These are phyloP conservation scores for Agriotes lineatus DNA, from an alignment of 2,888 invertebrate species.

Conservation along the genomic window DNA sequence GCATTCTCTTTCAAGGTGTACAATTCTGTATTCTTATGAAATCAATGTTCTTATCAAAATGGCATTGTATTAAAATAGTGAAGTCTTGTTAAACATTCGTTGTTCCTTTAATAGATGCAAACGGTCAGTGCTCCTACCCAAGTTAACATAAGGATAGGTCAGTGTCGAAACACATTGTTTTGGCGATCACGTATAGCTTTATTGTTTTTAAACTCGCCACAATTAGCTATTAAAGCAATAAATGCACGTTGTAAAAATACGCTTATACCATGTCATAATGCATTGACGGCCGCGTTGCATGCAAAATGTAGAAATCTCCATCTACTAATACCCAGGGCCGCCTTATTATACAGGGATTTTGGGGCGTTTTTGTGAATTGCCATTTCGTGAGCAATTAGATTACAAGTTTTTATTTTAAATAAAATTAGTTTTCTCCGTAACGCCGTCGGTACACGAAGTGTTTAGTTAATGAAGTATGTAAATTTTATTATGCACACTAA, in stretches of 20 bases:
- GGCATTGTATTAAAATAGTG: too few relatives aligned
- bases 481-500: constrained; percentile 6
- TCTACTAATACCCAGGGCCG: too few relatives aligned
- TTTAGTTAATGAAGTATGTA: constrained; percentile 28
- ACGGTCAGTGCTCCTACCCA: neutral
- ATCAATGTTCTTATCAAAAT: too few relatives aligned
- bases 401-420: neutral
- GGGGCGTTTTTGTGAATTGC: neutral
- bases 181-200: constrained; percentile 47
- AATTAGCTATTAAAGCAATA: constrained; percentile 45
- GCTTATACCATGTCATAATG: constrained; percentile 24
- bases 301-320: constrained; percentile 13
- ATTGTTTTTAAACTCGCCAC: constrained; percentile 46
- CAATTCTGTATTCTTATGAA: too few relatives aligned
- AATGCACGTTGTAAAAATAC: constrained; percentile 31
- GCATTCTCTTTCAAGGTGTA: too few relatives aligned
- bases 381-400: too few relatives aligned
- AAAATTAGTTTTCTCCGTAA: neutral
- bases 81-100: too few relatives aligned
- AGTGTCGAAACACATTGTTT: constrained; percentile 47
- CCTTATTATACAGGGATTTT: neutral
- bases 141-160: constrained; percentile 43
- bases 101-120: too few relatives aligned
- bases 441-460: constrained; percentile 20
- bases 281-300: constrained; percentile 17